phyloP scores from a whole-genome alignment of 1,140 invertebrate genomes.

The Hydropsyche tenuis region DNA sequence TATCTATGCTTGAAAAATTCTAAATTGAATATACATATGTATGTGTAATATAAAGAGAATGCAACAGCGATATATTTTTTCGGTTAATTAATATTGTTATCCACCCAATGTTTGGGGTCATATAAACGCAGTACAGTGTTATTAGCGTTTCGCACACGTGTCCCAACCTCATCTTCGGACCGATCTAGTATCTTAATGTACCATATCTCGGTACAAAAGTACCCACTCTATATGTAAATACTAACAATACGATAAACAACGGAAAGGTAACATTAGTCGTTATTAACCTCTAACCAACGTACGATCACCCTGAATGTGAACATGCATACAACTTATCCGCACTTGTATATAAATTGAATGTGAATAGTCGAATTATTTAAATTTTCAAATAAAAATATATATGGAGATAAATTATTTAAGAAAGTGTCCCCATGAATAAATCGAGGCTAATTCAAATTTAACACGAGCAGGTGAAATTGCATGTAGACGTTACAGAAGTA shows the following conservation, averaged over 20 bases:
- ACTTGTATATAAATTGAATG: no score
- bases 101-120: not conserved
- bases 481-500: not conserved
- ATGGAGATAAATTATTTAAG: no score
- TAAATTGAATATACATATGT: no score
- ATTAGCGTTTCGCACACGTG: slow-evolving; percentile 36
- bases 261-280: slow-evolving; percentile 9
- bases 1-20: no score
- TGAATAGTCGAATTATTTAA: no score
- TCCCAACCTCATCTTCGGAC: slow-evolving; percentile 24
- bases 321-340: no score
- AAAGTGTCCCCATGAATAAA: no score
- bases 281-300: not conserved
- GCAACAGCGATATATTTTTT: no score
- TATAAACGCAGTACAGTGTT: not conserved
- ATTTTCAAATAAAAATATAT: no score
- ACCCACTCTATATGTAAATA: slow-evolving; percentile 34
- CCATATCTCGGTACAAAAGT: slow-evolving; percentile 19
- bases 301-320: no score
- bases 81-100: no score
- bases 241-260: slow-evolving; percentile 28
- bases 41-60: no score
- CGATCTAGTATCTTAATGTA: slow-evolving; percentile 35
- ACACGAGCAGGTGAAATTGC: slow-evolving; percentile 16
- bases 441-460: not conserved